These are phyloP conservation scores for Ammodytes marinus DNA, from an alignment of 2,113 vertebrate species.

Conservation along the genomic window DNA sequence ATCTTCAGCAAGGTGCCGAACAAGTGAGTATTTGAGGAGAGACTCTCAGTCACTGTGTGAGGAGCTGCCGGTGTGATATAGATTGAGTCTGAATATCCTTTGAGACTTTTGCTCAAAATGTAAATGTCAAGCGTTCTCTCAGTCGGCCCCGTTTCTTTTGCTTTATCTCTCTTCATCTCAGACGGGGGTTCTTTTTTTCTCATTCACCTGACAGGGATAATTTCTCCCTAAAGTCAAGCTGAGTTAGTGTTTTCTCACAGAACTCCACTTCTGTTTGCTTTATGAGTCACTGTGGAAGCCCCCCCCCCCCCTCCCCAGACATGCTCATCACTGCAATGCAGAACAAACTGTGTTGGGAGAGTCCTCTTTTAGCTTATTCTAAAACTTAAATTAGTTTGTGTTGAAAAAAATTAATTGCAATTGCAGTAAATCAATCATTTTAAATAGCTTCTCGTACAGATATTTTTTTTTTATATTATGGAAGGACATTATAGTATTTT, in stretches of 20 bases:
- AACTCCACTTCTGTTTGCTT: conserved; percentile 21
- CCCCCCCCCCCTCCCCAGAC: not conserved
- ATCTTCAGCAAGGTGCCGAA: conserved; percentile 97
- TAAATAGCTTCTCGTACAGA: not conserved
- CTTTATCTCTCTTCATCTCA: conserved; percentile 17
- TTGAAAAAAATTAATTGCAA: not conserved
- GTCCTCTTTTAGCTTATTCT: too few species aligned
- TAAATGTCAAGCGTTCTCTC: conserved; percentile 65
- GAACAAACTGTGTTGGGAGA: not conserved
- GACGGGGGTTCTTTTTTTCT: not conserved
- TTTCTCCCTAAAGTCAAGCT: conserved; percentile 25
- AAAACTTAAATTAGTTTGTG: too few species aligned
- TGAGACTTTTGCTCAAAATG: conserved; percentile 42
- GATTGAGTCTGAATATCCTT: conserved; percentile 55
- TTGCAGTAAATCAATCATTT: not conserved
- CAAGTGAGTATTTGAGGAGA: conserved; percentile 88
- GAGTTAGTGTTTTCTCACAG: conserved; percentile 36
- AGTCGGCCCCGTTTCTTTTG: not conserved
- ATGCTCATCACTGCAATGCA: conserved; percentile 16
- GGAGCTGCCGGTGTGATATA: conserved; percentile 43
- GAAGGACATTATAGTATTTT: not conserved
- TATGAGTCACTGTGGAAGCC: conserved; percentile 20
- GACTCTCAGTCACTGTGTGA: conserved; percentile 47
- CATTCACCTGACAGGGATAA: conserved; percentile 42
- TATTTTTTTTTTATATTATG: not conserved